Evolutionary conservation across 2,888 invertebrate species (phyloP).

Genomic region (Axea sp.): DNA sequence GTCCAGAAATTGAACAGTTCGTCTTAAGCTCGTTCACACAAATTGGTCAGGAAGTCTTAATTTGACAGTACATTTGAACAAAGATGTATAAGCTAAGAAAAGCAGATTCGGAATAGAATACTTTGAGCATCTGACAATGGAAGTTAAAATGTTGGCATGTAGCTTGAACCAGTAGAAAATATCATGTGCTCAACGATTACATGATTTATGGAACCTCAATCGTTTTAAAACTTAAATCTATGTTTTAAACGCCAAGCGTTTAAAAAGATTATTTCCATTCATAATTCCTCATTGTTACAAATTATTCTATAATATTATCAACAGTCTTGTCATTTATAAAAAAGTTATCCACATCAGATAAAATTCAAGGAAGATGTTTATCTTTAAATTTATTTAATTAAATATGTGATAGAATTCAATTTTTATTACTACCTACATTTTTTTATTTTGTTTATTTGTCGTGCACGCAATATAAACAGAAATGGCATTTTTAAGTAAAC

Average conservation of each 20-base stretch:
- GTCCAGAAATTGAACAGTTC: conserved; percentile 5
- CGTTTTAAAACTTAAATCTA: conserved; percentile 6
- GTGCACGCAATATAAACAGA: too few relatives aligned
- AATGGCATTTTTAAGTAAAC: too few relatives aligned
- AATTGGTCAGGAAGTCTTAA: conserved; percentile 28
- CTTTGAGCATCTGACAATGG: conserved; percentile 10
- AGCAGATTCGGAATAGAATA: conserved; percentile 8
- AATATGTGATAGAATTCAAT: too few relatives aligned
- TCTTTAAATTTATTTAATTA: too few relatives aligned
- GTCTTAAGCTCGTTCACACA: conserved; percentile 3
- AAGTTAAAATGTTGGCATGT: conserved; percentile 23
- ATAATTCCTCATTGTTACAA: conserved; percentile 7
- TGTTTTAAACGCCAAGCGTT: background rate
- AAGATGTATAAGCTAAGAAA: background rate
- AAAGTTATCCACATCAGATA: background rate
- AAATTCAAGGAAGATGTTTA: background rate
- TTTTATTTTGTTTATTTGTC: too few relatives aligned
- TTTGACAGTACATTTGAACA: background rate
- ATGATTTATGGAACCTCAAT: conserved; percentile 21
- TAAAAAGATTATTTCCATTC: conserved; percentile 23
- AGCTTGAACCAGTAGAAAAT: conserved; percentile 68
- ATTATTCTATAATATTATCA: conserved; percentile 8
- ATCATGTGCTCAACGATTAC: conserved; percentile 56
- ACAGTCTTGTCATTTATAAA: too few relatives aligned
- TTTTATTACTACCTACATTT: too few relatives aligned